Percentiles rank a stretch among this genome's conserved stretches.
Conservation (phyloP, 2,888 invertebrate genomes). For the Eustalomyia histrio region DNA sequence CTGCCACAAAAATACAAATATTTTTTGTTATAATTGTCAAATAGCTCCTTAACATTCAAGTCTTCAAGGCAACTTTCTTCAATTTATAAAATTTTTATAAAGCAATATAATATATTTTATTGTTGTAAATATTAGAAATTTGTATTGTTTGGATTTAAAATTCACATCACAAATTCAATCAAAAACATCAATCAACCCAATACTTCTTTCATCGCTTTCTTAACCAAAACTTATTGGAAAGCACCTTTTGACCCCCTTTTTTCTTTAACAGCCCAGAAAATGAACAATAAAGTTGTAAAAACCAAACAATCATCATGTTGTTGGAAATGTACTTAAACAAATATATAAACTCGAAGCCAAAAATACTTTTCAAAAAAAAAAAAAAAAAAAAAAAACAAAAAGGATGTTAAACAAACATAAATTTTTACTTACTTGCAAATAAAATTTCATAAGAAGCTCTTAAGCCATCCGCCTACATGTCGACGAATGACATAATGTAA, state of each 20-base stretch:
- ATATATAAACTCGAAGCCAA: slow-evolving; percentile 1
- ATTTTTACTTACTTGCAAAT: slow-evolving; percentile 31
- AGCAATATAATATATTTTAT: background rate
- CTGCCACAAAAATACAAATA: no score
- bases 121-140: background rate
- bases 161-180: slow-evolving; percentile 27
- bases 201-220: slow-evolving; percentile 3
- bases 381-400: slow-evolving; percentile 20
- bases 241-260: background rate
- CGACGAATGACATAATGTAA: slow-evolving; percentile 32
- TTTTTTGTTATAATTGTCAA: no score
- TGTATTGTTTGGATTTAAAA: slow-evolving; percentile 3
- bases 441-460: slow-evolving; percentile 5
- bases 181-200: slow-evolving; percentile 32
- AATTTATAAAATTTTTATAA: background rate
- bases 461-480: background rate
- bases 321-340: background rate
- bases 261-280: background rate
- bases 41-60: background rate
- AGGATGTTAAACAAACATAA: background rate
- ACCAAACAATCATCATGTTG: background rate
- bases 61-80: background rate
- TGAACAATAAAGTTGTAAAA: slow-evolving; percentile 28
- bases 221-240: slow-evolving; percentile 11
- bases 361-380: slow-evolving; percentile 1